These are phyloP conservation scores for Drosophila percnosoma DNA, from an alignment of 2,888 invertebrate species.

Conservation along the genomic window DNA sequence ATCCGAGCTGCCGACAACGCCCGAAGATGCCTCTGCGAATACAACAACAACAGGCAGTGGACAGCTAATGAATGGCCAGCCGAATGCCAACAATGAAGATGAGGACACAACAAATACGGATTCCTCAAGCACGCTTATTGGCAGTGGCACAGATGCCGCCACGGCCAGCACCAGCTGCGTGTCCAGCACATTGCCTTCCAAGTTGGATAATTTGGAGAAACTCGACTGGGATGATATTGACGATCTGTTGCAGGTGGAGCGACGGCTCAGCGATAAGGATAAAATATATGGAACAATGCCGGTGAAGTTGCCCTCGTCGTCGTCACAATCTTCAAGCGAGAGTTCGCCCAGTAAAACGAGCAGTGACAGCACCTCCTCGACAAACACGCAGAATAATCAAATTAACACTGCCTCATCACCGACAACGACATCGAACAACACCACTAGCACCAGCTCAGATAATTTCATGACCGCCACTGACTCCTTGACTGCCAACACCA, in stretches of 20 bases:
- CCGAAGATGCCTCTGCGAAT: constrained; percentile 81
- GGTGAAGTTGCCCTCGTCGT: constrained; percentile 86
- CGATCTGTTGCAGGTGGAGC: constrained; percentile 89
- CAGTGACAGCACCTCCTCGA: constrained; percentile 49
- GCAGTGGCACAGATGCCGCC: constrained; percentile 53
- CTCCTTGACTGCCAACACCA: constrained; percentile 73
- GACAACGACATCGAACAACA: constrained; percentile 63
- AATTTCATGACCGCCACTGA: constrained; percentile 83
- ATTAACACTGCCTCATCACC: constrained; percentile 65
- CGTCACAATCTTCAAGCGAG: constrained; percentile 85
- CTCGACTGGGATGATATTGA: constrained; percentile 90
- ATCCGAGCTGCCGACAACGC: constrained; percentile 83
- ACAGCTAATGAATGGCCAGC: constrained; percentile 55
- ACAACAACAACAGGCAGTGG: constrained; percentile 45
- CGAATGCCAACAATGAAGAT: constrained; percentile 43
- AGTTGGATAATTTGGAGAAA: constrained; percentile 87
- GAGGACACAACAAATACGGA: constrained; percentile 77
- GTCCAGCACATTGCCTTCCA: constrained; percentile 87
- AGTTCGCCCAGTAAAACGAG: constrained; percentile 81
- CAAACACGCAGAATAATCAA: constrained; percentile 55
- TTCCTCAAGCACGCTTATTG: constrained; percentile 75
- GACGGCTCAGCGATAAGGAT: constrained; percentile 87
- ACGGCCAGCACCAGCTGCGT: constrained; percentile 78
- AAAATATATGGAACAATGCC: constrained; percentile 91
- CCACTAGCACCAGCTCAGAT: constrained; percentile 76